Percentiles rank a stretch among this genome's conserved stretches.
Conservation (phyloP, 2,797 vertebrate genomes). For the Hydrolagus colliei region DNA sequence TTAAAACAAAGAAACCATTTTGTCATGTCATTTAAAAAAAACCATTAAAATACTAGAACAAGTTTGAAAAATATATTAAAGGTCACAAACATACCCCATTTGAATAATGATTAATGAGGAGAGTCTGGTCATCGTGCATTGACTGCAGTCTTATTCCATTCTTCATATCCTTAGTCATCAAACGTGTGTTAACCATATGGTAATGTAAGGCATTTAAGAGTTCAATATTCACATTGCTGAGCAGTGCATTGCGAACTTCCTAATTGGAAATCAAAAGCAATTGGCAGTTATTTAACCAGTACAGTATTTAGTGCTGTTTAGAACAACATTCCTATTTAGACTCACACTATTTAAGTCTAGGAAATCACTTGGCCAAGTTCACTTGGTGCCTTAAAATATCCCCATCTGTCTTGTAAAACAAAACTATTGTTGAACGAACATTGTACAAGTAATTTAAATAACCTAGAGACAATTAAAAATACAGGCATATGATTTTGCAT, state of each 20-base stretch:
- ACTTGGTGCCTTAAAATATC: background rate
- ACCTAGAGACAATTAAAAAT: background rate
- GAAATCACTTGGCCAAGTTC: background rate
- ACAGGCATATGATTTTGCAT: background rate
- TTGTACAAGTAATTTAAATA: background rate
- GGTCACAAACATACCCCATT: constrained; percentile 76
- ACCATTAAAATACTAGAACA: background rate
- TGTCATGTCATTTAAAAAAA: background rate
- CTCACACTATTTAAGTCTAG: background rate
- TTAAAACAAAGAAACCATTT: background rate
- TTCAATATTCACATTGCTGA: constrained; percentile 92
- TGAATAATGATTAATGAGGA: constrained; percentile 86
- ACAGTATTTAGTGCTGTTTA: background rate
- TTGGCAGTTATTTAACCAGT: background rate
- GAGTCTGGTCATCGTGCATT: constrained; percentile 80
- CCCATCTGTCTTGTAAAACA: background rate
- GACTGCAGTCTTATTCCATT: constrained; percentile 76
- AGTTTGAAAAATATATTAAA: background rate
- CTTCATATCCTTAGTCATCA: constrained; percentile 89
- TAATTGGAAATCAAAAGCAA: constrained; percentile 44
- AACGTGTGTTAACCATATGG: constrained; percentile 85
- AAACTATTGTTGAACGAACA: too few species aligned
- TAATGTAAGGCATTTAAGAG: constrained; percentile 88
- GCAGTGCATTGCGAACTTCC: constrained; percentile 67
- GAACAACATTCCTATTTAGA: background rate